Evolutionary conservation across 2,797 vertebrate genomes (phyloP).

Genomic region (Hydrocynus forskahlii): DNA sequence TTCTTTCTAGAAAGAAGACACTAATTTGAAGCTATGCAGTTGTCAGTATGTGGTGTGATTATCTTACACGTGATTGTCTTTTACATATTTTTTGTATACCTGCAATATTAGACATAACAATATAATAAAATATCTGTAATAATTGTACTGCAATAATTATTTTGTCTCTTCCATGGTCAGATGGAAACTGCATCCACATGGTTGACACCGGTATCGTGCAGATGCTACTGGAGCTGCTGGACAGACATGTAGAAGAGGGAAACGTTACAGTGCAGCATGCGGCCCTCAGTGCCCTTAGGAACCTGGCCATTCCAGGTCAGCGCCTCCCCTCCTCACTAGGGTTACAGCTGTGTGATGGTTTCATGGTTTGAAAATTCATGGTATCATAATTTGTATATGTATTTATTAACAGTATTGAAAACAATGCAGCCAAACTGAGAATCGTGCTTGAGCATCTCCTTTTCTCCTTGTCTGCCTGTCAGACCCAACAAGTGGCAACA

Average conservation of each 20-base stretch:
- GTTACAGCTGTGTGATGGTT: too few species aligned
- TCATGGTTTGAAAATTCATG: too few species aligned
- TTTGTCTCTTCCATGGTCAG: constrained; percentile 65
- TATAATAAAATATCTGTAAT: background rate
- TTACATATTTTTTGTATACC: background rate
- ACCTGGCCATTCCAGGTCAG: constrained; percentile 96
- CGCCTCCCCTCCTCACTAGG: background rate
- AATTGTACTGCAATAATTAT: background rate
- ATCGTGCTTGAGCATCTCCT: too few species aligned
- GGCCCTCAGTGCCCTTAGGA: constrained; percentile 93
- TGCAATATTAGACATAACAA: background rate
- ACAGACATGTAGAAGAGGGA: constrained; percentile 93
- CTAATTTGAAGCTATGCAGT: background rate
- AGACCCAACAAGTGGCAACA: too few species aligned
- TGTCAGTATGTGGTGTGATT: background rate
- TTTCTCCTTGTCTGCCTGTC: too few species aligned
- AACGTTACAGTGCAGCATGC: constrained; percentile 97
- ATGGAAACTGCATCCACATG: constrained; percentile 99
- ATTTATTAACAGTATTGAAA: too few species aligned
- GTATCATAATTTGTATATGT: too few species aligned
- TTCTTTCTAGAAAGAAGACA: too few species aligned
- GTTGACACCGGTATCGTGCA: constrained; percentile 96
- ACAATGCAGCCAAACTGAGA: too few species aligned
- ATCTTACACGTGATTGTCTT: background rate
- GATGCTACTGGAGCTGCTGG: constrained; percentile 91